A percentile compares a stretch with the other conserved stretches of the same genome.
Conservation (phyloP, 2,888 invertebrate species). For the Amphipoea oculea region DNA sequence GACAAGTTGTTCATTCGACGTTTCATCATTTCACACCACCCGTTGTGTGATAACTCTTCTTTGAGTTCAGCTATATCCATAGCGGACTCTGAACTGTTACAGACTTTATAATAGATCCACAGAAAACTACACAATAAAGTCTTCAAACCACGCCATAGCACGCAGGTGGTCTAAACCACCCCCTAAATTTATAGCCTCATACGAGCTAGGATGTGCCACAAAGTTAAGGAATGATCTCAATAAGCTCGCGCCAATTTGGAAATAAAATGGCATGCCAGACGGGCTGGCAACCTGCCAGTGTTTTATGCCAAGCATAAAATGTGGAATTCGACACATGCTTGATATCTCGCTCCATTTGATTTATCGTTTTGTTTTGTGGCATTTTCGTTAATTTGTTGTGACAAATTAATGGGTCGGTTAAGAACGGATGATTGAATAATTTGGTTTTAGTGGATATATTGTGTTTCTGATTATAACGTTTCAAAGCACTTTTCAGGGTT, state of each 20-base stretch:
- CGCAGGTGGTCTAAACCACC: constrained; percentile 59
- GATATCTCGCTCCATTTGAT: constrained; percentile 65
- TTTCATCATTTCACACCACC: constrained; percentile 26
- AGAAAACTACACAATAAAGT: constrained; percentile 31
- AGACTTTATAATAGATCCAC: neutral
- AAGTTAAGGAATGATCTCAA: constrained; percentile 79
- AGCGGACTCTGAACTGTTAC: neutral
- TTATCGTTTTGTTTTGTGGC: constrained; percentile 60
- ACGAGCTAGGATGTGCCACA: constrained; percentile 55
- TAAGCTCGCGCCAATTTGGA: constrained; percentile 77
- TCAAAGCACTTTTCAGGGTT: neutral
- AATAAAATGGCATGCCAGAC: constrained; percentile 70
- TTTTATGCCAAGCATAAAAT: constrained; percentile 68
- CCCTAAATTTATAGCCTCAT: constrained; percentile 66
- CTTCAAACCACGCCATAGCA: constrained; percentile 54
- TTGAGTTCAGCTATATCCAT: neutral
- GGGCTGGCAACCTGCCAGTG: constrained; percentile 69
- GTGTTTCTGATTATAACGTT: constrained; percentile 4
- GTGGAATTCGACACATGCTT: constrained; percentile 72
- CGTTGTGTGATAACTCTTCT: neutral
- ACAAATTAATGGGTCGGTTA: constrained; percentile 46
- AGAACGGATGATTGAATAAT: constrained; percentile 38
- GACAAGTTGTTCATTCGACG: constrained; percentile 29
- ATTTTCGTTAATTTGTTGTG: constrained; percentile 54
- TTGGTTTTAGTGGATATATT: constrained; percentile 3